Conservation (phyloP, 2,888 invertebrate genomes). For the Iphiclides podalirius region DNA sequence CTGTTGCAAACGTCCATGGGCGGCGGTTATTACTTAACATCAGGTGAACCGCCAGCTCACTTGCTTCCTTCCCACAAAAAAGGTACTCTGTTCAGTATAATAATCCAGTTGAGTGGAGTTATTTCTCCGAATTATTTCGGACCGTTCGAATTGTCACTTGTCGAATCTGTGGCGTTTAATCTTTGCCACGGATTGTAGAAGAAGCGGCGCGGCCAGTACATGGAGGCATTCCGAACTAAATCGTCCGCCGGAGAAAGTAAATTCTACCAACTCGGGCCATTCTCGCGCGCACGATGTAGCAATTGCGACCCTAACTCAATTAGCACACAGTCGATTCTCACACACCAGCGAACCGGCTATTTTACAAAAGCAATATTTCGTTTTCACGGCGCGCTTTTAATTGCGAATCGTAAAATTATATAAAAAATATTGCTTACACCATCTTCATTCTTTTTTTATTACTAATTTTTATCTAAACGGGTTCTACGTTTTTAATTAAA, state of each 20-base stretch:
- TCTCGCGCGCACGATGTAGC: constrained; percentile 20
- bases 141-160: neutral
- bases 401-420: neutral
- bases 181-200: constrained; percentile 47
- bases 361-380: neutral
- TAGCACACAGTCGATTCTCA: neutral
- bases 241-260: constrained; percentile 72
- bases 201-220: constrained; percentile 60
- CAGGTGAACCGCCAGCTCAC: no score
- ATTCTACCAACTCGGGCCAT: constrained; percentile 44
- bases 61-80: no score
- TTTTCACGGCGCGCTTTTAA: neutral
- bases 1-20: no score
- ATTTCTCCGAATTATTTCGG: no score
- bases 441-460: neutral
- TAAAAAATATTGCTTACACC: no score
- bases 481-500: no score
- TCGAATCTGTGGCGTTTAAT: constrained; percentile 28
- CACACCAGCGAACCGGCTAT: neutral
- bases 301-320: neutral
- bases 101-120: no score
- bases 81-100: no score
- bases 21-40: no score
- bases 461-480: neutral
- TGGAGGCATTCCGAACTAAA: constrained; percentile 67